A percentile compares a stretch with the other conserved stretches of the same genome.
Evolutionary conservation across 2,888 invertebrate species (phyloP).

Genomic region (Eurois occulta): DNA sequence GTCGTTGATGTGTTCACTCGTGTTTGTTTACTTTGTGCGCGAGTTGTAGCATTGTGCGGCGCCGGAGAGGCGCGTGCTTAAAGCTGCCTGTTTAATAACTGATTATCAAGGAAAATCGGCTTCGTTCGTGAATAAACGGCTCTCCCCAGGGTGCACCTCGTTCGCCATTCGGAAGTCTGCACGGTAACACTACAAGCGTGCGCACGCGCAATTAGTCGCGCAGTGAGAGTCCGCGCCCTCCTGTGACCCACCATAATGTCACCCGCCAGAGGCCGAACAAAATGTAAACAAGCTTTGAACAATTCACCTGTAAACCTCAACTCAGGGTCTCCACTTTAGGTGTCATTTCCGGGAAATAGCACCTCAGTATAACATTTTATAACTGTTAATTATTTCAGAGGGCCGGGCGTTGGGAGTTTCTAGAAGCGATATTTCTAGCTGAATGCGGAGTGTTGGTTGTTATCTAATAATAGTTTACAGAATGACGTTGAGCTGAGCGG

Average conservation of each 20-base stretch:
- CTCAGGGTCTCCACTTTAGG: conserved; percentile 64
- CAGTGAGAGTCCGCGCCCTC: conserved; percentile 39
- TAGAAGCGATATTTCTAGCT: conserved; percentile 65
- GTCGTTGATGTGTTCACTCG: conserved; percentile 73
- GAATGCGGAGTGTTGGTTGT: conserved; percentile 63
- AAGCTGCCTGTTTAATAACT: conserved; percentile 39
- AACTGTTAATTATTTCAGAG: conserved; percentile 70
- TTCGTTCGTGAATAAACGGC: conserved; percentile 36
- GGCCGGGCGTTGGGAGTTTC: conserved; percentile 48
- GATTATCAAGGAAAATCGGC: conserved; percentile 27
- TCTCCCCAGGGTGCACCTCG: conserved; percentile 54
- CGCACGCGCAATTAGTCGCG: conserved; percentile 63
- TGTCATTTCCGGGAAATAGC: conserved; percentile 81
- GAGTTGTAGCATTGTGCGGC: conserved; percentile 59
- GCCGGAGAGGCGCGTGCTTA: conserved; percentile 57
- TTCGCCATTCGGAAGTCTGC: conserved; percentile 54
- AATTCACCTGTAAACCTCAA: conserved; percentile 68
- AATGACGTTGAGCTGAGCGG: conserved; percentile 53
- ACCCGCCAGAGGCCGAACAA: conserved; percentile 68
- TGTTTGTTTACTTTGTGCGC: conserved; percentile 75
- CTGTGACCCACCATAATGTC: conserved; percentile 73
- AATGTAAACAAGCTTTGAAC: conserved; percentile 75
- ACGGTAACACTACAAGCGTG: conserved; percentile 45
- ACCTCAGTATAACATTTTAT: conserved; percentile 69
- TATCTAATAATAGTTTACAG: conserved; percentile 70